Conservation (phyloP, 2,888 invertebrate species). For the Dilophus febrilis region DNA sequence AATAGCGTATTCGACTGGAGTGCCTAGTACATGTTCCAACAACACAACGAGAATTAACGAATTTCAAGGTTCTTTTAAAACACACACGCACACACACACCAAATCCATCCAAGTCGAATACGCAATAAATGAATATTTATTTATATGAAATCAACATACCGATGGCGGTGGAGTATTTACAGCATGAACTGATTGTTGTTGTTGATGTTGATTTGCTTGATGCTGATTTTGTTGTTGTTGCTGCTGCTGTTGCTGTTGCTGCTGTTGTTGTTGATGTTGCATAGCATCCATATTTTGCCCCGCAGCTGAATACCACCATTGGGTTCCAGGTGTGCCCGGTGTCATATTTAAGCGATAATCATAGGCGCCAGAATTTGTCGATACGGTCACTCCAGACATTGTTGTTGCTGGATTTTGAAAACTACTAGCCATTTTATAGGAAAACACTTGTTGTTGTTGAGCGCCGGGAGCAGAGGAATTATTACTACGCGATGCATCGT, state of each 20-base stretch:
- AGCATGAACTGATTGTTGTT: constrained; percentile 24
- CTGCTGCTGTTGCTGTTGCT: constrained; percentile 34
- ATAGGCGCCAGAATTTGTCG: constrained; percentile 43
- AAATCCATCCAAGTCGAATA: too few species aligned
- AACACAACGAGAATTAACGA: too few species aligned
- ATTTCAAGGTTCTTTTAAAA: too few species aligned
- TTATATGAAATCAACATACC: too few species aligned
- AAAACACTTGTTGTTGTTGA: constrained; percentile 56
- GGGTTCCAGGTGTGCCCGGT: constrained; percentile 35
- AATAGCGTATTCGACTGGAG: too few species aligned
- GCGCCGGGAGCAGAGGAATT: constrained; percentile 40
- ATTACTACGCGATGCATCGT: constrained; percentile 31
- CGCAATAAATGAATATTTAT: too few species aligned
- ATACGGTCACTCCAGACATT: constrained; percentile 43
- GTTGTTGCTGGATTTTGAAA: constrained; percentile 56
- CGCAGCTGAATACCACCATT: constrained; percentile 64
- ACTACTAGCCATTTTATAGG: constrained; percentile 74
- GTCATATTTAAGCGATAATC: constrained; percentile 55
- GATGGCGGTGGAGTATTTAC: constrained; percentile 3
- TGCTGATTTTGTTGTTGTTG: constrained; percentile 26
- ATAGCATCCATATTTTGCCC: constrained; percentile 38
- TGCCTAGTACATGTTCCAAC: too few species aligned
- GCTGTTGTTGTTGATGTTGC: constrained; percentile 35
- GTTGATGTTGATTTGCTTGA: constrained; percentile 29
- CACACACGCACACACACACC: too few species aligned